These are phyloP conservation scores for Capreolus pygargus DNA, from an alignment of 2,113 vertebrate species.

Conservation along the genomic window DNA sequence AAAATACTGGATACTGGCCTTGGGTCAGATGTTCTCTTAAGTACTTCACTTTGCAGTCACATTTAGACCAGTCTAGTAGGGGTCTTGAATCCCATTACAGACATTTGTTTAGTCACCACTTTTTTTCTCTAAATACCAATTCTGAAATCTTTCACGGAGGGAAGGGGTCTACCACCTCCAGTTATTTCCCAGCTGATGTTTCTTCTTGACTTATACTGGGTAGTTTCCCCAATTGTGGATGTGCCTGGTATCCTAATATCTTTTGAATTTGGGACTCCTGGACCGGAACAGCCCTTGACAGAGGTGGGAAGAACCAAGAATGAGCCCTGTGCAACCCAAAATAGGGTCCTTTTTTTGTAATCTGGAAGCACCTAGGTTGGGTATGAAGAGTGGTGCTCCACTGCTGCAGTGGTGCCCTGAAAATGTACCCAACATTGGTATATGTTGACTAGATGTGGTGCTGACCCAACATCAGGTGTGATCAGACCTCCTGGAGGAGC, in stretches of 20 bases:
- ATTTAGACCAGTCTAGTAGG: background rate
- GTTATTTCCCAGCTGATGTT: background rate
- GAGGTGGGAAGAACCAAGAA: background rate
- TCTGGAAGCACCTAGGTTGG: background rate
- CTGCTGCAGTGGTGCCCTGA: background rate
- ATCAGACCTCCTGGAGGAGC: too few species aligned
- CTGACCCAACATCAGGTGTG: background rate
- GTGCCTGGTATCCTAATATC: background rate
- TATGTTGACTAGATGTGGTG: background rate
- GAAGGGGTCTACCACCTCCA: background rate
- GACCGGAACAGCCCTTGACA: background rate
- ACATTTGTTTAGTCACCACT: background rate
- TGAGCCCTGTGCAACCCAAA: too few species aligned
- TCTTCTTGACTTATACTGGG: background rate
- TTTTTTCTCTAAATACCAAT: background rate
- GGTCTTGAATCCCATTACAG: background rate
- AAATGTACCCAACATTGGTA: background rate
- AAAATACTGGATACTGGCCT: background rate
- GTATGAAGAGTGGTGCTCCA: background rate
- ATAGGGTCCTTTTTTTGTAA: background rate
- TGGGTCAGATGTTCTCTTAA: background rate
- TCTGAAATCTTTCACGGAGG: background rate
- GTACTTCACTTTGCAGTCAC: background rate
- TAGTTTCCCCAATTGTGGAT: background rate
- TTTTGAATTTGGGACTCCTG: background rate